Evolutionary conservation across 1,140 invertebrate genomes (phyloP).

Genomic region (Macrobrachium rosenbergii): DNA sequence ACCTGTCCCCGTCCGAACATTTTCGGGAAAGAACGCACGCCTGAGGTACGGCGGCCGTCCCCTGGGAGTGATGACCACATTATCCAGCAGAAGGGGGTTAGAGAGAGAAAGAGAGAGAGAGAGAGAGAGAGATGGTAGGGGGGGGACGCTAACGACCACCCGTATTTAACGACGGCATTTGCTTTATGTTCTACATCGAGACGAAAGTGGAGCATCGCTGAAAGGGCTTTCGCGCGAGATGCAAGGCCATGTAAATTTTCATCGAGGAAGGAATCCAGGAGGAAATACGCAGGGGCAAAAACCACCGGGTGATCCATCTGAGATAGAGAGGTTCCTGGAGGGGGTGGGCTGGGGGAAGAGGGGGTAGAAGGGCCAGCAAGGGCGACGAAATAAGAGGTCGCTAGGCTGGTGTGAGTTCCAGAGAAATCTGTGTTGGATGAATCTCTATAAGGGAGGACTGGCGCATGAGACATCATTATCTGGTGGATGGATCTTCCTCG

Average conservation of each 20-base stretch:
- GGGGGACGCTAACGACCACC: conserved; percentile 11
- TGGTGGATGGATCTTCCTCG: neutral
- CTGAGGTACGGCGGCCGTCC: neutral
- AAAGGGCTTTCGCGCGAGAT: neutral
- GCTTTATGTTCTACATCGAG: conserved; percentile 4
- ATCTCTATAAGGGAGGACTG: conserved; percentile 45
- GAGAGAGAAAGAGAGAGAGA: no score
- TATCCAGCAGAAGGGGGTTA: conserved; percentile 33
- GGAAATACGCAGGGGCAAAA: neutral
- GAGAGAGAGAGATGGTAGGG: no score
- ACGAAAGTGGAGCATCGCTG: neutral
- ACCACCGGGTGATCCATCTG: no score
- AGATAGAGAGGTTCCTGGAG: conserved; percentile 4
- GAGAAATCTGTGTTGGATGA: conserved; percentile 54
- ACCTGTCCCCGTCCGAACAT: neutral
- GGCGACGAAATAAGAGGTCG: neutral
- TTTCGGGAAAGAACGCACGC: neutral
- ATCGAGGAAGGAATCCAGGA: no score
- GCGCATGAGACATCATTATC: neutral
- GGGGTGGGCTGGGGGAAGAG: neutral
- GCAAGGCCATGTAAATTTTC: no score
- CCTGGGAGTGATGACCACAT: conserved; percentile 61
- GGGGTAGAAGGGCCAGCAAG: neutral
- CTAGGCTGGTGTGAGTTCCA: neutral
- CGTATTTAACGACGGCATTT: conserved; percentile 30